These are phyloP conservation scores for Halesus radiatus DNA, from an alignment of 1,140 invertebrate species.

Conservation along the genomic window DNA sequence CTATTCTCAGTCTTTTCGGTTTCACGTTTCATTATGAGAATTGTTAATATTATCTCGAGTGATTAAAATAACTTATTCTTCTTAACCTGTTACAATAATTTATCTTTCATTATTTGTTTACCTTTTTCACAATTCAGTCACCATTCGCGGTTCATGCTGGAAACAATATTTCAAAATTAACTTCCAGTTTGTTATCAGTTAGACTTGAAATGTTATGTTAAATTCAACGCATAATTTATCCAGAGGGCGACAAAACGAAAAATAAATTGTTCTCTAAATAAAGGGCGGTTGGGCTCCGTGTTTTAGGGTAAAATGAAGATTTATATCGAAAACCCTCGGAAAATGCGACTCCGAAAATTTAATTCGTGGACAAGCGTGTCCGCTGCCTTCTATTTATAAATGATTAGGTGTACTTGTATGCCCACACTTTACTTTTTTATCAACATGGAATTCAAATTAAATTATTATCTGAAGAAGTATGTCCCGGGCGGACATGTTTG, in stretches of 20 bases:
- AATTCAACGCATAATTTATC: conserved; percentile 49
- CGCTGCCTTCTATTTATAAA: conserved; percentile 32
- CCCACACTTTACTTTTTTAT: not conserved
- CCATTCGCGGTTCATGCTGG: too few relatives aligned
- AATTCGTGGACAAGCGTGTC: conserved; percentile 47
- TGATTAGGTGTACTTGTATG: not conserved
- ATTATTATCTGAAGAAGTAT: too few relatives aligned
- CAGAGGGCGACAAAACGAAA: conserved; percentile 54
- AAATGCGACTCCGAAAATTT: conserved; percentile 47
- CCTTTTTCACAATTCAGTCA: too few relatives aligned
- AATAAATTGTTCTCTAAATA: conserved; percentile 53
- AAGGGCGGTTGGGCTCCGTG: conserved; percentile 29
- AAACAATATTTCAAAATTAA: conserved; percentile 1
- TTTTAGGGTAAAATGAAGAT: conserved; percentile 50
- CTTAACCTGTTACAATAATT: too few relatives aligned
- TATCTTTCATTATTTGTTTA: too few relatives aligned
- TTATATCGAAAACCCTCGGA: conserved; percentile 45
- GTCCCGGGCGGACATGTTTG: too few relatives aligned
- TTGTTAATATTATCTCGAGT: too few relatives aligned
- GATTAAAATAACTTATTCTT: too few relatives aligned
- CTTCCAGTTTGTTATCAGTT: conserved; percentile 27
- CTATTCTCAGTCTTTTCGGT: too few relatives aligned
- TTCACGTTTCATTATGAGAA: too few relatives aligned
- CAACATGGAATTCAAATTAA: conserved; percentile 12
- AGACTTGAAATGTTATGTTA: conserved; percentile 5